Conservation (phyloP, 2,113 vertebrate species). For the Phaethornis superciliosus region DNA sequence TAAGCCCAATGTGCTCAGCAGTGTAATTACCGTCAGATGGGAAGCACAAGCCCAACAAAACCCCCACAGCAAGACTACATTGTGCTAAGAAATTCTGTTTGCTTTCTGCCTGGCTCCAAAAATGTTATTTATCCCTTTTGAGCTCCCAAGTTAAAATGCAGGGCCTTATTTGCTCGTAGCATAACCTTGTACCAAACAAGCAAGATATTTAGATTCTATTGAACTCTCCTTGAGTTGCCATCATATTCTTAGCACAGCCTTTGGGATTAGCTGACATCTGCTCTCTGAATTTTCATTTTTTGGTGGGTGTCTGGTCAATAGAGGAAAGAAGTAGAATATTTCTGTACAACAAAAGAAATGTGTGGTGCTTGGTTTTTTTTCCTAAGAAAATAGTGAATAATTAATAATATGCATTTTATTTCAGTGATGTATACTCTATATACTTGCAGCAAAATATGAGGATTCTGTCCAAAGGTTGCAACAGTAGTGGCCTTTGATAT, state of each 20-base stretch:
- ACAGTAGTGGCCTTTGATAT: background rate
- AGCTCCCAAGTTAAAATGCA: conserved; percentile 49
- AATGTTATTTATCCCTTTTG: conserved; percentile 48
- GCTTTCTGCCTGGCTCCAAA: conserved; percentile 37
- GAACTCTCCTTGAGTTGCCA: background rate
- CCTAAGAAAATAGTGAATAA: background rate
- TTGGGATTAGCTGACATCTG: conserved; percentile 48
- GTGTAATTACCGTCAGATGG: background rate
- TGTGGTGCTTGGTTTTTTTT: background rate
- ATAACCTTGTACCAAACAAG: conserved; percentile 45
- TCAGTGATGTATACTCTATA: background rate
- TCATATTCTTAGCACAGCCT: conserved; percentile 25
- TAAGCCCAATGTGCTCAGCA: background rate
- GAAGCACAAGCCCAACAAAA: background rate
- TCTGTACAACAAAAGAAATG: background rate
- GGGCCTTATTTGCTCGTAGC: conserved; percentile 23
- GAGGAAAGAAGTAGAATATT: conserved; percentile 9
- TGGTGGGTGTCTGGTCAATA: background rate
- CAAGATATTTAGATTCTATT: conserved; percentile 34
- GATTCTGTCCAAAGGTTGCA: background rate
- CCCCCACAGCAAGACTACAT: background rate
- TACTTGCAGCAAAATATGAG: background rate
- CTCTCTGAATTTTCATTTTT: conserved; percentile 32
- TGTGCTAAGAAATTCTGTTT: conserved; percentile 46
- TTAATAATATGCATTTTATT: conserved; percentile 7